phyloP scores from a whole-genome alignment of 2,113 vertebrate species.

The Apaloderma vittatum region DNA sequence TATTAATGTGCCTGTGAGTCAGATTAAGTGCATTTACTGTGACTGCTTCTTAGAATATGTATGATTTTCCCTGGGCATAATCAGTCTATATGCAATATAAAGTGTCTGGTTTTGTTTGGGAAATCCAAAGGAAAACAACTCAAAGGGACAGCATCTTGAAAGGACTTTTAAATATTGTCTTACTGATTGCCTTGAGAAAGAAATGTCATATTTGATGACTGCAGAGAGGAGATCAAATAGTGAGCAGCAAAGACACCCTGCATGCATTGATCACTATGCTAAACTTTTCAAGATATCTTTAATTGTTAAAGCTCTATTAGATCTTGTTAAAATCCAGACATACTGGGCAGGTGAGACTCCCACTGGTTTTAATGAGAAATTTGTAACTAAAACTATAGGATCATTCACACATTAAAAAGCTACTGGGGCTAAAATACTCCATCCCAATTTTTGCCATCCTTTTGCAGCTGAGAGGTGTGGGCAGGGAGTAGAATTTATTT shows the following conservation, averaged over 20 bases:
- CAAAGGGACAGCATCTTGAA: neutral
- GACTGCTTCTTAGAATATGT: neutral
- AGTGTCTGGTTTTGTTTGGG: neutral
- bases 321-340: neutral
- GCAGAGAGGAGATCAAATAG: neutral
- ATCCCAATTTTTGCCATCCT: neutral
- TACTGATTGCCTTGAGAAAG: neutral
- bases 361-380: neutral
- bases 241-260: neutral
- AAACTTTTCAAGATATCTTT: neutral
- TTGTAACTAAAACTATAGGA: neutral
- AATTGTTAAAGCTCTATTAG: neutral
- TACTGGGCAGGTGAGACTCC: neutral
- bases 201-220: neutral
- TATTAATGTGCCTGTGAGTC: neutral
- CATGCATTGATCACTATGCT: neutral
- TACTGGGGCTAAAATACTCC: neutral
- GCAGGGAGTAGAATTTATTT: neutral
- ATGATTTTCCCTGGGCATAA: neutral
- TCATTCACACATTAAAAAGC: rapidly evolving
- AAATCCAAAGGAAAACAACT: neutral
- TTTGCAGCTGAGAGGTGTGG: neutral
- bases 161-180: neutral
- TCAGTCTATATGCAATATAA: neutral
- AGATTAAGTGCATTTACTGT: neutral